These are phyloP conservation scores for Rhea americana DNA, from an alignment of 2,113 vertebrate species.

Conservation along the genomic window DNA sequence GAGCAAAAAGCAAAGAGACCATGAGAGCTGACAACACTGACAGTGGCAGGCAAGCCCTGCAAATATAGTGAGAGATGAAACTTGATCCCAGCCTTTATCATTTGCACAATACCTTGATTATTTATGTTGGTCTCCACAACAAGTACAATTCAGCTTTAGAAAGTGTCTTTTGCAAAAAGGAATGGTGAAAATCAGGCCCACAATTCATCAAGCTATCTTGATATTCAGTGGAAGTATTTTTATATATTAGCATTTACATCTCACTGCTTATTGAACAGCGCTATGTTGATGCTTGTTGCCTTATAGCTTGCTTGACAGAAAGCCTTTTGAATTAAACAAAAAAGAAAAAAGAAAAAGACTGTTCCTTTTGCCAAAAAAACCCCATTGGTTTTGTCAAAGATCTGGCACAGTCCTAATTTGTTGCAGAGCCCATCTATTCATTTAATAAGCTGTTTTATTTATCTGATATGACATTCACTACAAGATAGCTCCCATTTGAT, in stretches of 20 bases:
- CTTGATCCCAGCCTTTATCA: conserved; percentile 20
- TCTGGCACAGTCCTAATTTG: background rate
- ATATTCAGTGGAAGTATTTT: background rate
- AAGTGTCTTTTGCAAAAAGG: background rate
- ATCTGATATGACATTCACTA: background rate
- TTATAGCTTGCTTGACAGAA: background rate
- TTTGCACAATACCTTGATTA: conserved; percentile 13
- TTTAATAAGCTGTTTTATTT: background rate
- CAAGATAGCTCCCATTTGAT: background rate
- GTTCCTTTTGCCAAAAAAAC: background rate
- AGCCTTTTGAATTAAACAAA: background rate
- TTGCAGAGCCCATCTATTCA: background rate
- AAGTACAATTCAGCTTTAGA: background rate
- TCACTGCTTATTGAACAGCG: background rate
- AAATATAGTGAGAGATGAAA: conserved; percentile 10
- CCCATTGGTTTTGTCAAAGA: background rate
- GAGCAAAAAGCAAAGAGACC: conserved; percentile 14
- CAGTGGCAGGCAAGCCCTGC: conserved; percentile 29
- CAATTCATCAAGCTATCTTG: background rate
- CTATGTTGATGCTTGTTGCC: background rate
- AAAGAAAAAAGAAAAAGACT: background rate
- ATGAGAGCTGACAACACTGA: conserved; percentile 42
- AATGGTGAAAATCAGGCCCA: background rate
- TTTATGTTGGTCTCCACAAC: background rate
- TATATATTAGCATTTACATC: background rate